A percentile compares a stretch with the other conserved stretches of the same genome.
These are phyloP conservation scores for Intellagama lesueurii DNA, from an alignment of 2,797 vertebrate species.

Conservation along the genomic window DNA sequence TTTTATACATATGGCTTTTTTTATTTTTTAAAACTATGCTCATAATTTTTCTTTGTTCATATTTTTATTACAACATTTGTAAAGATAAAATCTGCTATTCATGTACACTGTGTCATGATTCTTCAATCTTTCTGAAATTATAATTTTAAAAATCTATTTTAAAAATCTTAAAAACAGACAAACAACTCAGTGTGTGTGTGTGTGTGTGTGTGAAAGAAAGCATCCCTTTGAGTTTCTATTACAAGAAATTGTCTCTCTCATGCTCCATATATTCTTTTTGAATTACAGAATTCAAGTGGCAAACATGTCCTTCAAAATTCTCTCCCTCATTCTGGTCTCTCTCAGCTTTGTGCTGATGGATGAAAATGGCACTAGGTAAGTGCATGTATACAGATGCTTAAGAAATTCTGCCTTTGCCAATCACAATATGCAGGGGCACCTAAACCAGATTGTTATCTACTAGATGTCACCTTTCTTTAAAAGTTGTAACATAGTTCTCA, in stretches of 20 bases:
- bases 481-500: background rate
- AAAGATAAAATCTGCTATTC: background rate
- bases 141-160: background rate
- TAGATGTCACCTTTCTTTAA: background rate
- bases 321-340: constrained; percentile 62
- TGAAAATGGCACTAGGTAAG: constrained; percentile 54
- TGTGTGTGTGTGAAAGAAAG: background rate
- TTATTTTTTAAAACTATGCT: no score
- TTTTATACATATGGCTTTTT: no score
- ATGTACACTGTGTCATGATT: background rate
- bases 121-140: background rate
- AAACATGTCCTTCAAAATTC: constrained; percentile 56
- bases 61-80: no score
- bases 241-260: background rate
- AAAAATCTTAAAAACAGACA: background rate
- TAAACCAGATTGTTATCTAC: background rate
- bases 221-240: background rate
- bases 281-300: constrained; percentile 2
- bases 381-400: background rate
- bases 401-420: background rate
- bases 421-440: background rate
- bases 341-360: constrained; percentile 69
- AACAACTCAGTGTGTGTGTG: background rate
- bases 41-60: no score
- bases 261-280: background rate